These are phyloP conservation scores for Trimorus sp. DNA, from an alignment of 2,888 invertebrate species.

Conservation along the genomic window DNA sequence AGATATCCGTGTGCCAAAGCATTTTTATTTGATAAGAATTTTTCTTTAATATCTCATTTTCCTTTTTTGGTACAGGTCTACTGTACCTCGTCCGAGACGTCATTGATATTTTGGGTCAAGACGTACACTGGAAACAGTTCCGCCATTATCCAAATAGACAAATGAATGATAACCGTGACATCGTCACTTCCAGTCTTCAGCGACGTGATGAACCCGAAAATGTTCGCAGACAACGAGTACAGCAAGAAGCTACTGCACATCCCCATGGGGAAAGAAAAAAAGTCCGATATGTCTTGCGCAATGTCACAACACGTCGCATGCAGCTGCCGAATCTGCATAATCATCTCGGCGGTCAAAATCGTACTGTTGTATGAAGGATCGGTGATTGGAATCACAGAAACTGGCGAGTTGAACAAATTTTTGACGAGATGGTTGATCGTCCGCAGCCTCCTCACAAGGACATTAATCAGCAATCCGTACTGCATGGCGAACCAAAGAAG, in stretches of 20 bases:
- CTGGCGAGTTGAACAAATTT: neutral
- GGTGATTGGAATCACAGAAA: neutral
- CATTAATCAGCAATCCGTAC: slow-evolving; percentile 23
- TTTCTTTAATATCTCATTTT: too few species aligned
- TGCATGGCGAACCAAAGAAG: slow-evolving; percentile 31
- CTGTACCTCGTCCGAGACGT: slow-evolving; percentile 22
- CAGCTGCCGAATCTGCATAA: slow-evolving; percentile 19
- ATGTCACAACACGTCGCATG: slow-evolving; percentile 17
- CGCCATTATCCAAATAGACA: slow-evolving; percentile 18
- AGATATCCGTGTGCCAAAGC: too few species aligned
- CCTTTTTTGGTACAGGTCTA: too few species aligned
- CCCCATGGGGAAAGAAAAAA: slow-evolving; percentile 17
- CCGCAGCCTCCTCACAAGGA: slow-evolving; percentile 7
- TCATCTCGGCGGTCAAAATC: slow-evolving; percentile 23
- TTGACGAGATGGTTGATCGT: neutral
- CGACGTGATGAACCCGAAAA: slow-evolving; percentile 16
- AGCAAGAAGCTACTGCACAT: slow-evolving; percentile 9
- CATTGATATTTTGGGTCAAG: slow-evolving; percentile 13
- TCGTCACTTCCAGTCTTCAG: neutral
- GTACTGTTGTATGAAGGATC: neutral
- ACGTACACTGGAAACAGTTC: neutral
- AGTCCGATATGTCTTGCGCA: slow-evolving; percentile 15
- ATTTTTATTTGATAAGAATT: too few species aligned
- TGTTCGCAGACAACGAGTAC: slow-evolving; percentile 18
- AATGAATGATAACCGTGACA: neutral